Conservation (phyloP, 2,888 invertebrate genomes). For the Auanema freiburgensis region DNA sequence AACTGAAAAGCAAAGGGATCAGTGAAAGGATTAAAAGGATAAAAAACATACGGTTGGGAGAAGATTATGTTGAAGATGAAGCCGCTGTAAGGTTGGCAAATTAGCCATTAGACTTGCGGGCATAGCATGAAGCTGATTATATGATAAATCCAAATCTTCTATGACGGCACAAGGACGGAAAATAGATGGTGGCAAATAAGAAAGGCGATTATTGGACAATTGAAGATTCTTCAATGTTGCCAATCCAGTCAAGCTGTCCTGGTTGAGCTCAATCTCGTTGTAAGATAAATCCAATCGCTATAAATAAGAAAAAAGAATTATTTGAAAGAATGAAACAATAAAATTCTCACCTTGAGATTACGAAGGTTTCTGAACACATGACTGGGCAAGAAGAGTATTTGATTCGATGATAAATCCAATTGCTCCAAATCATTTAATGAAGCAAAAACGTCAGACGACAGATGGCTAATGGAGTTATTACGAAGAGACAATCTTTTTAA, state of each 20-base stretch:
- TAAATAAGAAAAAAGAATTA: constrained; percentile 11
- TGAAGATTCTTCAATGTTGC: constrained; percentile 24
- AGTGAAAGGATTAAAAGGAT: not conserved
- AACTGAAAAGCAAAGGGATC: constrained; percentile 26
- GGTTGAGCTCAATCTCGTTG: constrained; percentile 39
- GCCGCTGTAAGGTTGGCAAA: constrained; percentile 20
- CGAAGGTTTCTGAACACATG: constrained; percentile 31
- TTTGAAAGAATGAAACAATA: not conserved
- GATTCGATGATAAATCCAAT: constrained; percentile 35
- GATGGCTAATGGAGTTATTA: constrained; percentile 40
- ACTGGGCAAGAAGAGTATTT: constrained; percentile 36
- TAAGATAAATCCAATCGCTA: constrained; percentile 35
- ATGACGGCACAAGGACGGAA: constrained; percentile 26
- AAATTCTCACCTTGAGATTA: constrained; percentile 34
- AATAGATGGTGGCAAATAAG: constrained; percentile 41
- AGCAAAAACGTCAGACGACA: constrained; percentile 36
- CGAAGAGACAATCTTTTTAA: constrained; percentile 34
- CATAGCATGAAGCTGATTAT: constrained; percentile 38
- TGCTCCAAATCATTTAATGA: constrained; percentile 24
- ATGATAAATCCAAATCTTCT: constrained; percentile 28
- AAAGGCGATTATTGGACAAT: constrained; percentile 30
- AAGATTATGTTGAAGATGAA: constrained; percentile 31
- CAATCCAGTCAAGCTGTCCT: constrained; percentile 35
- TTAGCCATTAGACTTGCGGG: constrained; percentile 32
- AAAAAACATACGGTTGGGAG: constrained; percentile 33